Evolutionary conservation across 2,888 invertebrate genomes (phyloP).

Genomic region (Apocheima hispidaria): DNA sequence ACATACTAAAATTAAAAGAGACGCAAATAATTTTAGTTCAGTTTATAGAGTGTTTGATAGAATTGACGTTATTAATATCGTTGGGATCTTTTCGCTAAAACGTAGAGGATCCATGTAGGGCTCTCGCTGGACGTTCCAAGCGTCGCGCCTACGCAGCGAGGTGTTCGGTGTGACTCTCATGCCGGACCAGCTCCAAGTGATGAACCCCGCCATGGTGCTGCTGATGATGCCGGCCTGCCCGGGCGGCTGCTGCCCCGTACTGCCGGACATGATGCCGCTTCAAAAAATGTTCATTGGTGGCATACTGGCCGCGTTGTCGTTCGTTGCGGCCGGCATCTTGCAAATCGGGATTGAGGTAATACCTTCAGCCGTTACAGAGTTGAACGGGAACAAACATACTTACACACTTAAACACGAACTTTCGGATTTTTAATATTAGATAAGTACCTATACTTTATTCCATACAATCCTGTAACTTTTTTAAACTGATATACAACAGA

Average conservation of each 20-base stretch:
- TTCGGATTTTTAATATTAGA: no score
- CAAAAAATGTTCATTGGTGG: conserved; percentile 91
- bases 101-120: conserved; percentile 84
- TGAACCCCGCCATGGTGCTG: conserved; percentile 91
- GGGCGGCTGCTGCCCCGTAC: conserved; percentile 73
- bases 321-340: conserved; percentile 88
- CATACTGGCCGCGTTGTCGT: conserved; percentile 82
- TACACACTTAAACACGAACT: no score
- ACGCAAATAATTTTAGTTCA: no score
- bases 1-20: no score
- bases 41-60: no score
- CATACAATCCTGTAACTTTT: no score
- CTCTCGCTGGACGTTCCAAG: conserved; percentile 93
- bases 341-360: conserved; percentile 86
- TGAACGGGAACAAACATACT: no score
- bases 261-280: conserved; percentile 85
- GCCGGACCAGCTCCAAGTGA: conserved; percentile 93
- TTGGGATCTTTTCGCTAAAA: no score
- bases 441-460: no score
- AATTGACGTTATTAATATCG: no score
- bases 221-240: conserved; percentile 89
- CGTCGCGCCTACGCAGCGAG: conserved; percentile 88
- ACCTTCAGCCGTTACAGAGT: no score
- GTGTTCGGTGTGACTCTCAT: conserved; percentile 82
- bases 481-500: no score